A percentile compares a stretch with the other conserved stretches of the same genome.
Evolutionary conservation across 2,113 vertebrate genomes (phyloP).

Genomic region (Axis porcinus): DNA sequence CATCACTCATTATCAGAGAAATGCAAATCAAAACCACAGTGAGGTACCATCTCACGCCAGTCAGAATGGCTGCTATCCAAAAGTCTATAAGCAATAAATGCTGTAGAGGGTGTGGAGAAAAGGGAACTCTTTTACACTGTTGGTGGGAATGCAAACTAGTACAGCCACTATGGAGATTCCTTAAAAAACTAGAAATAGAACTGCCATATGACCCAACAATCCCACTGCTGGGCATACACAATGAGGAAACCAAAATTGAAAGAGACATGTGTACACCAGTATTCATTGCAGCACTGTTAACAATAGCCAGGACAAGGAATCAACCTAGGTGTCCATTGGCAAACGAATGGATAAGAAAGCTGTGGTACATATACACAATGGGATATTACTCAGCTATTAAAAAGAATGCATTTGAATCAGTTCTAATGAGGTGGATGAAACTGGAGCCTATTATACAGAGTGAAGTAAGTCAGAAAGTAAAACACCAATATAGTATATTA

Average conservation of each 20-base stretch:
- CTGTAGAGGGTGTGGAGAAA: neutral
- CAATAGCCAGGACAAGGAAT: neutral
- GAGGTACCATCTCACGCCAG: neutral
- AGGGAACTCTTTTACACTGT: neutral
- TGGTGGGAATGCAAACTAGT: neutral
- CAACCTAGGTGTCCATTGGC: neutral
- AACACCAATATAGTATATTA: neutral
- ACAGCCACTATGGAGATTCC: neutral
- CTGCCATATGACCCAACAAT: neutral
- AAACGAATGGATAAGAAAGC: neutral
- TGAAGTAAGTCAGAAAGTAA: neutral
- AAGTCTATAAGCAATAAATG: neutral
- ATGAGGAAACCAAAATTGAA: neutral
- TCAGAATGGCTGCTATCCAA: neutral
- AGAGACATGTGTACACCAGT: neutral
- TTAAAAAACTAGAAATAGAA: neutral
- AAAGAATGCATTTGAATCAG: neutral
- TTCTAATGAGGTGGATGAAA: neutral
- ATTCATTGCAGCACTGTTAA: neutral
- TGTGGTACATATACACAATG: neutral
- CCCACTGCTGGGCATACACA: neutral
- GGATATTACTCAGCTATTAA: neutral
- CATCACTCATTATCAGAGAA: neutral
- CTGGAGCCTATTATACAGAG: neutral
- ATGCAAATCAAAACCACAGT: neutral